Evolutionary conservation across 2,888 invertebrate genomes (phyloP), one percentile per base, ranked within the genome.

Genomic region (Rapana venosa): DNA sequence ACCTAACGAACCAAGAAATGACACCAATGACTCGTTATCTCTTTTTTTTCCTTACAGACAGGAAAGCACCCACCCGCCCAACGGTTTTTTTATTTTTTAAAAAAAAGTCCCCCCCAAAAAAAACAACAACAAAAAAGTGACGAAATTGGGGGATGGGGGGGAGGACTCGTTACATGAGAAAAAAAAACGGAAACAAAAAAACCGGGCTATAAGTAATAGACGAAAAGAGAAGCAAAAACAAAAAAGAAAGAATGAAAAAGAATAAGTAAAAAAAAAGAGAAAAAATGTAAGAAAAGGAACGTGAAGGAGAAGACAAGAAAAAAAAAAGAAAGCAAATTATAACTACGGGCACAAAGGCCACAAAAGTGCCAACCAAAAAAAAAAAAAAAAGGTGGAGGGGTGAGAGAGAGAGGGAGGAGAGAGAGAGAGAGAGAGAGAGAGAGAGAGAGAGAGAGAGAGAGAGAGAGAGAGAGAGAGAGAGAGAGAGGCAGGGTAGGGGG

Each of bases 391-490:
- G 22, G 36, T 11, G 36, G 26, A 47, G n/a, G n/a, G 20, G 32
- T 58, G 2, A 32, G 30, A 86, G 61, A 86, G 20, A 86, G 66
- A 30, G 35, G 66, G 35, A 26, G 11, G 22, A 32, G 86, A 30
- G 47, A 32, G 86, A 56, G 35, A 79, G 79, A 79, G 79, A 79
- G 79, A 30, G 79, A 79, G 79, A 79, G 79, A 79, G 79, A 79
- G 79, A 79, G 79, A 79, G 79, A 79, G 79, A 79, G 79, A 79
- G 79, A 79, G 79, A 79, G 79, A 79, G 32, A 79, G 79, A 77
- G 36, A 47, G 6, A 26, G 13, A 15, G 47, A 47, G 83, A 47
- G 26, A 13, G 79, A 13, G 20, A 13, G 11, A 5, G 83, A 30
- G 26, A n/a, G 83, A n/a, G 2, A 26, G 13, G 47, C 13, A 47